phyloP scores from a whole-genome alignment of 2,888 invertebrate species.

The Automeris io region DNA sequence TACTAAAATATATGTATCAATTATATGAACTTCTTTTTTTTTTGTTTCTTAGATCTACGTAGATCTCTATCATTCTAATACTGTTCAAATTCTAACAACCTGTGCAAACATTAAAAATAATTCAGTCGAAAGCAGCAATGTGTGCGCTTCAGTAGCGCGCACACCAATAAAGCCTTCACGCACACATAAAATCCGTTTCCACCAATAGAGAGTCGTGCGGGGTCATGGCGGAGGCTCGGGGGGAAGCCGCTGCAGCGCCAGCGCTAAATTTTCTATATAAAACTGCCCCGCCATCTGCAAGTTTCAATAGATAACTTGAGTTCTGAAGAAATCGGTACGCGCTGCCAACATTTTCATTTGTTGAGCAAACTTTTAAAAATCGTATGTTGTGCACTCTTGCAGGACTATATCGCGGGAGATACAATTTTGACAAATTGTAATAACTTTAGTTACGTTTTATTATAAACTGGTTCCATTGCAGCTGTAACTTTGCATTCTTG shows the following conservation, averaged over 20 bases:
- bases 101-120: conserved; percentile 35
- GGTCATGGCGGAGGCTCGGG: conserved; percentile 24
- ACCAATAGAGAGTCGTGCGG: conserved; percentile 21
- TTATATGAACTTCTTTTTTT: too few species aligned
- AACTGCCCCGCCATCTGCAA: conserved; percentile 74
- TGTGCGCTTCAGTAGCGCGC: conserved; percentile 34
- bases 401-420: conserved; percentile 51
- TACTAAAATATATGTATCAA: too few species aligned
- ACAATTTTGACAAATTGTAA: conserved; percentile 38
- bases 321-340: conserved; percentile 62
- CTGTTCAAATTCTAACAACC: conserved; percentile 20
- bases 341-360: conserved; percentile 57
- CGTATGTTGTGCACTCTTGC: conserved; percentile 57
- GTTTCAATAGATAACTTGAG: conserved; percentile 75
- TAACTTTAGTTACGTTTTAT: conserved; percentile 27
- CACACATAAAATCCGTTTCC: conserved; percentile 20
- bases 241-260: conserved; percentile 34
- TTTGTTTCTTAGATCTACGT: too few species aligned
- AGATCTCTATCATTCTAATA: background rate
- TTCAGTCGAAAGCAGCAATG: conserved; percentile 35
- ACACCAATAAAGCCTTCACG: conserved; percentile 22
- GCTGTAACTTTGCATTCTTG: conserved; percentile 29
- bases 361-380: conserved; percentile 38
- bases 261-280: conserved; percentile 62
- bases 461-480: too few species aligned